These are phyloP conservation scores for Mantis religiosa DNA, from an alignment of 2,888 invertebrate species.

Conservation along the genomic window DNA sequence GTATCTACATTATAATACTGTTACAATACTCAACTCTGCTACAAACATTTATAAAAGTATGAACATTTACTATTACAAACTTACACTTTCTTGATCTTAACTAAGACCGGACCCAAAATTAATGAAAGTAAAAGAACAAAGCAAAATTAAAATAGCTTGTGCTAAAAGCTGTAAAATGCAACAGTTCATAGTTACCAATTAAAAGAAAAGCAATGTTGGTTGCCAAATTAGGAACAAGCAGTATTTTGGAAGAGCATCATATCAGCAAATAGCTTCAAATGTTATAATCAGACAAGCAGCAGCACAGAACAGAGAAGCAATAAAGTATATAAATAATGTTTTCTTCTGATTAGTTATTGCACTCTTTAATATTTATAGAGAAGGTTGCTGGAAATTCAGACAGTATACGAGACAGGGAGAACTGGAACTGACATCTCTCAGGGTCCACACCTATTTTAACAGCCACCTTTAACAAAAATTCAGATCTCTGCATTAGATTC, in stretches of 20 bases:
- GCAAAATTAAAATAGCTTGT: neutral
- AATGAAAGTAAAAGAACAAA: neutral
- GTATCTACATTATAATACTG: neutral
- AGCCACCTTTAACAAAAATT: neutral
- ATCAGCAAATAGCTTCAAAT: neutral
- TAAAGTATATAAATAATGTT: neutral
- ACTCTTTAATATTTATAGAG: neutral
- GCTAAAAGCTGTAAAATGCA: neutral
- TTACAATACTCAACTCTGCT: neutral
- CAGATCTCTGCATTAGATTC: no score
- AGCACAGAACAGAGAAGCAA: neutral
- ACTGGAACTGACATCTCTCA: neutral
- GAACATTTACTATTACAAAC: neutral
- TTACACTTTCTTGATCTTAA: neutral
- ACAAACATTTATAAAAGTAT: conserved; percentile 13
- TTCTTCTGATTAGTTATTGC: neutral
- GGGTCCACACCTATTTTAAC: neutral
- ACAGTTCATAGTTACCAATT: neutral
- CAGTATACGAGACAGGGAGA: neutral
- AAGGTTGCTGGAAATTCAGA: neutral
- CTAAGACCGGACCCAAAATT: neutral
- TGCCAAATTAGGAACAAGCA: neutral
- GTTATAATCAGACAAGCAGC: neutral
- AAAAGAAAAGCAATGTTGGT: neutral
- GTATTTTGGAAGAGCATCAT: neutral